These are phyloP conservation scores for Halyomorpha halys DNA, from an alignment of 1,140 invertebrate species.

Conservation along the genomic window DNA sequence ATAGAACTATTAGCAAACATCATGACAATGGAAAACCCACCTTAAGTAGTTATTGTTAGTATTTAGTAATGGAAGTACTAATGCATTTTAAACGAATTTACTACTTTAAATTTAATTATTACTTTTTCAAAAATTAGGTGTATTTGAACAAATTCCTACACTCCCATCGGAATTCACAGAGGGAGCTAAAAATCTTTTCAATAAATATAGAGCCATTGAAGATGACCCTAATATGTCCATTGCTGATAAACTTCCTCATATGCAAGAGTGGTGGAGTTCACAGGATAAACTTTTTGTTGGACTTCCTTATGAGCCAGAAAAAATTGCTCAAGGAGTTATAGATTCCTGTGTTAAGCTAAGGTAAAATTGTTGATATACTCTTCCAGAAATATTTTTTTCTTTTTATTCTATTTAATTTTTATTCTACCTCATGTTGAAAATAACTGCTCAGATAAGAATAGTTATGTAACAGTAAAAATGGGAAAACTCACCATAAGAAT, in stretches of 20 bases:
- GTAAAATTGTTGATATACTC: not conserved
- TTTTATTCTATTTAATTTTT: no score
- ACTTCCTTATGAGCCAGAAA: constrained; percentile 23
- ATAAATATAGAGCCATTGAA: constrained; percentile 79
- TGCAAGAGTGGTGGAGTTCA: constrained; percentile 79
- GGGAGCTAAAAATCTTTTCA: constrained; percentile 43
- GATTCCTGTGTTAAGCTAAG: constrained; percentile 30
- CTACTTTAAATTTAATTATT: not conserved
- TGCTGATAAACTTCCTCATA: constrained; percentile 64
- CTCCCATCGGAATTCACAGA: constrained; percentile 51
- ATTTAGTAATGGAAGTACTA: not conserved
- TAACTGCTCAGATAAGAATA: no score
- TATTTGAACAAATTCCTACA: constrained; percentile 59
- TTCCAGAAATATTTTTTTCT: no score
- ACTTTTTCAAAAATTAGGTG: constrained; percentile 41
- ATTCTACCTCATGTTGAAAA: no score
- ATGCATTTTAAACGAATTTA: not conserved
- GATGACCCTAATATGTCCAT: constrained; percentile 60
- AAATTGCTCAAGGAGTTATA: constrained; percentile 25
- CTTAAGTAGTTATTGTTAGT: constrained; percentile 25
- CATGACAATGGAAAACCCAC: constrained; percentile 21
- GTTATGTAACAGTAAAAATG: no score
- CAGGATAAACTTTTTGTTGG: constrained; percentile 43
- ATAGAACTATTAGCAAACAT: constrained; percentile 61
- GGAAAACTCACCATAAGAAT: no score